Evolutionary conservation across 2,797 vertebrate genomes (phyloP), one percentile per base, ranked within the genome.

Genomic region (Sebastes matsubarae): DNA sequence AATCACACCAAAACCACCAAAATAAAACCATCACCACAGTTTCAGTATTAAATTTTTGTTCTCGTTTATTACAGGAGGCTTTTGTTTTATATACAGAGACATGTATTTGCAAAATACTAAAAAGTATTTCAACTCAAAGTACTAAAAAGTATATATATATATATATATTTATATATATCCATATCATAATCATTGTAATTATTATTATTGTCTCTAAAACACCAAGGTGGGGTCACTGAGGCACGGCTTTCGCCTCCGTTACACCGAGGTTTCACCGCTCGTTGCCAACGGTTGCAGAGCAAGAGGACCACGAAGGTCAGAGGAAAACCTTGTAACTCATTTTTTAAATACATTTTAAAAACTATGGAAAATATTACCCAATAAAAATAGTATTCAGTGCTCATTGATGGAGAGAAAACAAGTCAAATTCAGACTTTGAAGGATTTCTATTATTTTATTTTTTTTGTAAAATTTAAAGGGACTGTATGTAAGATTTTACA

Each of bases 71-170:
- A 91, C 87, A 89, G 89, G 90, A 94, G 90, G 87, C 88, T 83
- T 87, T 91, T 80, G 73, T 93, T 93, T 93, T 94, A 93, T 93
- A 92, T 94, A 94, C 90, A 93, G 88, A 93, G 87, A 94, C 92
- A 93, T 80, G 80, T 89, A 92, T 93, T 92, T 93, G 90, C 92
- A 94, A 94, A 93, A 89, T 92, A 92, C 91, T 93, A 94, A 92
- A 94, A 93, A 92, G 90, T 92, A 90, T 92, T 92, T 92, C 77
- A 94, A 94, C 92, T 92, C 83, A 94, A 94, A 93, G 89, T 92
- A 91, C 92, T 93, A 94, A 91, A 94, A 93, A 92, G 84, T 90
- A 86, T 87, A 82, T 89, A 85, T 93, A 81, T 85, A 85, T 87
- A 81, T 86, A 88, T 88, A 68, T 82, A 34, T 83, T 55, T 78